Evolutionary conservation across 1,140 invertebrate species (phyloP).

Genomic region (Bombus impatiens): DNA sequence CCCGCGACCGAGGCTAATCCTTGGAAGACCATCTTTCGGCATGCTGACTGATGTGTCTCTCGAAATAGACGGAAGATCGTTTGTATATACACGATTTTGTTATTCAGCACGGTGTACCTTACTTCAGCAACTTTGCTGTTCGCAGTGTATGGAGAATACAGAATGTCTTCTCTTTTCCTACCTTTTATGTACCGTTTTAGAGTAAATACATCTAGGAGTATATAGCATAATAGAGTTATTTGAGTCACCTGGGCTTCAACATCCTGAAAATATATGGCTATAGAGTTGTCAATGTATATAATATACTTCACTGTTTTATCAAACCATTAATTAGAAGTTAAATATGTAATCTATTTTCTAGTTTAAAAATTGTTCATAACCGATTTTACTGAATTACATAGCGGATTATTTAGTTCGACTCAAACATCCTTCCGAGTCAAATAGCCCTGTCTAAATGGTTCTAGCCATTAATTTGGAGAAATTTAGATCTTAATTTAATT

Average conservation of each 20-base stretch:
- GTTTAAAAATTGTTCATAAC: too few relatives aligned
- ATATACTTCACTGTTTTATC: too few relatives aligned
- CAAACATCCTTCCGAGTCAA: too few relatives aligned
- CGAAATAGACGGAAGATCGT: conserved; percentile 1
- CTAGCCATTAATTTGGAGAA: too few relatives aligned
- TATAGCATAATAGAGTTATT: background rate
- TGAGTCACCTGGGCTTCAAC: background rate
- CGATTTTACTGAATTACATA: too few relatives aligned
- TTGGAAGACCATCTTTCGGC: background rate
- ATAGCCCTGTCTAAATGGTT: too few relatives aligned
- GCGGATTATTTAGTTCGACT: too few relatives aligned
- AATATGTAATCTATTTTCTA: too few relatives aligned
- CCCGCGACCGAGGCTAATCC: background rate
- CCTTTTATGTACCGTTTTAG: background rate
- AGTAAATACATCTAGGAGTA: background rate
- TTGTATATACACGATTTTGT: background rate
- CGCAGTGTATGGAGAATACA: background rate
- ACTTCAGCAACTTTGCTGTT: background rate
- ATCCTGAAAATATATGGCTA: background rate
- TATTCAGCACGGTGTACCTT: background rate
- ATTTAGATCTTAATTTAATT: too few relatives aligned
- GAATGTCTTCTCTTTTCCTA: background rate
- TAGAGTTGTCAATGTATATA: too few relatives aligned
- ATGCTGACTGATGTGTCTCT: background rate
- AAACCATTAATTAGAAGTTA: too few relatives aligned